Evolutionary conservation across 1,140 invertebrate species (phyloP).

Genomic region (Drosophila burlai): DNA sequence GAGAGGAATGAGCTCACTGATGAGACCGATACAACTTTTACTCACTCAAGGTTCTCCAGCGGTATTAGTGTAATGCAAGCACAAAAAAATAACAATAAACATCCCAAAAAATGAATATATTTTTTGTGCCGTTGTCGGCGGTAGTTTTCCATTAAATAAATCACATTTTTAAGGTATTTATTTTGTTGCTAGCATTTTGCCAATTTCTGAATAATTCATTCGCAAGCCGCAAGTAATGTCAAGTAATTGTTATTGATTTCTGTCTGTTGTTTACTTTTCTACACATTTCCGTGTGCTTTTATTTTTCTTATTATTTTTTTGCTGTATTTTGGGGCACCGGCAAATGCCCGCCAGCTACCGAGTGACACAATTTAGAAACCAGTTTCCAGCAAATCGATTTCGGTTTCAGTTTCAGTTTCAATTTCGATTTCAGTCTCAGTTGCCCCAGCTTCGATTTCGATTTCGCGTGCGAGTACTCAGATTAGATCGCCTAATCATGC

Average conservation of each 20-base stretch:
- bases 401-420: slow-evolving; percentile 34
- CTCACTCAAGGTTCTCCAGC: slow-evolving; percentile 20
- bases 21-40: slow-evolving; percentile 31
- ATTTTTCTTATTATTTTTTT: neutral
- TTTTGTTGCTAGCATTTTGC: slow-evolving; percentile 22
- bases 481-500: slow-evolving; percentile 62
- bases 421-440: slow-evolving; percentile 46
- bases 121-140: slow-evolving; percentile 2
- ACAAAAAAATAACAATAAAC: neutral
- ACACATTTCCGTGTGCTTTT: slow-evolving; percentile 55
- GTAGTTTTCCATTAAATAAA: slow-evolving; percentile 51
- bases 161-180: slow-evolving; percentile 26
- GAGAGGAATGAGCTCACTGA: slow-evolving; percentile 32
- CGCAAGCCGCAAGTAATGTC: slow-evolving; percentile 61
- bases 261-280: slow-evolving; percentile 43
- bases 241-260: slow-evolving; percentile 83
- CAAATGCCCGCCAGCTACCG: slow-evolving; percentile 61
- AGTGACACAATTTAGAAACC: slow-evolving; percentile 79
- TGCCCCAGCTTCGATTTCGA: slow-evolving; percentile 17
- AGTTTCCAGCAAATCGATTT: slow-evolving; percentile 58
- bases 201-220: slow-evolving; percentile 45
- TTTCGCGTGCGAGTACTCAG: slow-evolving; percentile 42
- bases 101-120: slow-evolving; percentile 8
- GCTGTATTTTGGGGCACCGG: slow-evolving; percentile 27
- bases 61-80: slow-evolving; percentile 1